Evolutionary conservation across 2,888 invertebrate genomes (phyloP).

Genomic region (Anoncus sp.): DNA sequence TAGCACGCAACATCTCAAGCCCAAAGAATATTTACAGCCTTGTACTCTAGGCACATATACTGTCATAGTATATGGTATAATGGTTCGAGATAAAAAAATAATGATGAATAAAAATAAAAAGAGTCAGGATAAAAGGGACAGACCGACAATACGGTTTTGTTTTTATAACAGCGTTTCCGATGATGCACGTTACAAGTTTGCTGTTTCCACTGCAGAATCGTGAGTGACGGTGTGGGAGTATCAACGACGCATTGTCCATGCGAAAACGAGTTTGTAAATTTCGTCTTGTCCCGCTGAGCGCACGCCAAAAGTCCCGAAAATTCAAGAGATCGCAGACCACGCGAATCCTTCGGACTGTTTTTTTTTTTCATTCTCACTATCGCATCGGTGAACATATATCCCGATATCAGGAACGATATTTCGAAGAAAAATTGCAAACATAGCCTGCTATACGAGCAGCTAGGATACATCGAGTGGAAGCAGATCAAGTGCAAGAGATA

Average conservation of each 20-base stretch:
- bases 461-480: too few species aligned
- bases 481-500: not conserved
- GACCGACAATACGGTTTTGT: conserved; percentile 36
- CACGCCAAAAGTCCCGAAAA: conserved; percentile 29
- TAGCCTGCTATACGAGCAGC: too few species aligned
- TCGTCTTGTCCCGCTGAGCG: conserved; percentile 32
- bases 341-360: not conserved
- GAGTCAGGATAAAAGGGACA: conserved; percentile 20
- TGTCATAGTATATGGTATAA: conserved; percentile 8
- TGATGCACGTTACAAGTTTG: conserved; percentile 55
- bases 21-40: conserved; percentile 45
- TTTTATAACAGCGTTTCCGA: conserved; percentile 38
- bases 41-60: conserved; percentile 4
- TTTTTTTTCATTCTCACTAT: conserved; percentile 4
- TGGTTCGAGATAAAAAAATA: conserved; percentile 7
- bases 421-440: not conserved
- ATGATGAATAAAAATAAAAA: conserved; percentile 24
- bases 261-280: conserved; percentile 55
- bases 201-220: conserved; percentile 26
- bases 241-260: conserved; percentile 61
- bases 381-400: conserved; percentile 4
- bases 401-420: not conserved
- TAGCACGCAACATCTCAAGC: conserved; percentile 46
- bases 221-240: conserved; percentile 58
- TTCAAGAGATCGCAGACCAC: conserved; percentile 19